These are phyloP conservation scores for Coenonympha arcania DNA, from an alignment of 2,888 invertebrate species.

Conservation along the genomic window DNA sequence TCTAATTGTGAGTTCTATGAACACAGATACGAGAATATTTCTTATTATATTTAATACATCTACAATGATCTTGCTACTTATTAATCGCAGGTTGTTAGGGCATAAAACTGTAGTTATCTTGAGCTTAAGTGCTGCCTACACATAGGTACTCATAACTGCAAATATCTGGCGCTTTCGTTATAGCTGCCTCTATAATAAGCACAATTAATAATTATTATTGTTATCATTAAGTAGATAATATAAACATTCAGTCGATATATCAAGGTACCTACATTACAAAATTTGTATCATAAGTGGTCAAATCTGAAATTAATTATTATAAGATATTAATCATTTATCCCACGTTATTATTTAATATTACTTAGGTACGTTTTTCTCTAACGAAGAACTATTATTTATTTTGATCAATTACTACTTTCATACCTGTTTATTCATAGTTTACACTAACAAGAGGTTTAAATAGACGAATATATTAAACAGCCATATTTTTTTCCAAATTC, in stretches of 20 bases:
- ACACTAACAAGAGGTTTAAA: conserved; percentile 8
- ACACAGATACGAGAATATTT: no score
- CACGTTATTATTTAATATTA: not conserved
- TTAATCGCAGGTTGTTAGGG: no score
- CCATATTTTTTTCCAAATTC: conserved; percentile 6
- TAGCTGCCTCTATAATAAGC: conserved; percentile 7
- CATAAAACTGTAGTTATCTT: not conserved
- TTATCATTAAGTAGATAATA: conserved; percentile 1
- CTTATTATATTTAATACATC: not conserved
- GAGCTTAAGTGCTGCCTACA: not conserved
- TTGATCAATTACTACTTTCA: conserved; percentile 6
- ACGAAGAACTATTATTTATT: conserved; percentile 8
- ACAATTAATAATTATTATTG: no score
- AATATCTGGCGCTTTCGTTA: not conserved
- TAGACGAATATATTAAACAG: conserved; percentile 7
- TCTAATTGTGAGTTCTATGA: no score
- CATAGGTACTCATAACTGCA: no score
- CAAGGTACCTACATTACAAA: conserved; percentile 23
- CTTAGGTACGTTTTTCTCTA: not conserved
- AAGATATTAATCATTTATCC: not conserved
- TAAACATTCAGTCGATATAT: conserved; percentile 33
- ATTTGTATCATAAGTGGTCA: conserved; percentile 11
- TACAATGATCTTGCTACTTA: not conserved
- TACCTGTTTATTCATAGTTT: not conserved
- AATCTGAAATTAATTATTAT: conserved; percentile 3